These are phyloP conservation scores for Hydrotaea cyrtoneurina DNA, from an alignment of 2,888 invertebrate species.

Conservation along the genomic window DNA sequence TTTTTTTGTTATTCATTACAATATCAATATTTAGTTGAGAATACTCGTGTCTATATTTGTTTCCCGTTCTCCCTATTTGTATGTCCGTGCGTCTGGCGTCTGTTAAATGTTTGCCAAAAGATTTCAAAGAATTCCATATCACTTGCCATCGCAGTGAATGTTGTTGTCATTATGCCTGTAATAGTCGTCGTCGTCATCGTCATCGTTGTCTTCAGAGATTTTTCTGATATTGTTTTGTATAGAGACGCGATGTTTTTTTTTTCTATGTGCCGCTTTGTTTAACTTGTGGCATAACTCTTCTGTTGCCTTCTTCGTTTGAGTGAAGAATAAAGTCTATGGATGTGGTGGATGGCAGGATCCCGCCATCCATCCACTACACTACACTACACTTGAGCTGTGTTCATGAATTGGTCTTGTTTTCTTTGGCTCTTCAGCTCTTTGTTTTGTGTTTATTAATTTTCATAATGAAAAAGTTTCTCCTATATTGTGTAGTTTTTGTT, in stretches of 20 bases:
- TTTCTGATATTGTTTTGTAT: conserved; percentile 8
- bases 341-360: not conserved
- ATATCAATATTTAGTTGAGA: conserved; percentile 33
- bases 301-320: not conserved
- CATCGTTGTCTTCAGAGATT: not conserved
- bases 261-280: not conserved
- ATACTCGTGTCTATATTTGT: conserved; percentile 8
- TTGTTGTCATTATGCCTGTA: conserved; percentile 7
- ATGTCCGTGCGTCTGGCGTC: not conserved
- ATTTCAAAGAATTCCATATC: conserved; percentile 4
- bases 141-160: not conserved
- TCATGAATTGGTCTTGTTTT: conserved; percentile 1
- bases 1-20: conserved; percentile 12
- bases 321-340: not conserved
- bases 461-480: conserved; percentile 73
- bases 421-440: conserved; percentile 20
- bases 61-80: not conserved
- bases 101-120: conserved; percentile 28
- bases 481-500: not conserved
- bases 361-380: not conserved
- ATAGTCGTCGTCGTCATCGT: not conserved
- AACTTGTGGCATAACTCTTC: conserved; percentile 13
- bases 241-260: conserved; percentile 41
- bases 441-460: conserved; percentile 73
- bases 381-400: not conserved